Evolutionary conservation across 2,888 invertebrate genomes (phyloP).

Genomic region (Lypha dubia): DNA sequence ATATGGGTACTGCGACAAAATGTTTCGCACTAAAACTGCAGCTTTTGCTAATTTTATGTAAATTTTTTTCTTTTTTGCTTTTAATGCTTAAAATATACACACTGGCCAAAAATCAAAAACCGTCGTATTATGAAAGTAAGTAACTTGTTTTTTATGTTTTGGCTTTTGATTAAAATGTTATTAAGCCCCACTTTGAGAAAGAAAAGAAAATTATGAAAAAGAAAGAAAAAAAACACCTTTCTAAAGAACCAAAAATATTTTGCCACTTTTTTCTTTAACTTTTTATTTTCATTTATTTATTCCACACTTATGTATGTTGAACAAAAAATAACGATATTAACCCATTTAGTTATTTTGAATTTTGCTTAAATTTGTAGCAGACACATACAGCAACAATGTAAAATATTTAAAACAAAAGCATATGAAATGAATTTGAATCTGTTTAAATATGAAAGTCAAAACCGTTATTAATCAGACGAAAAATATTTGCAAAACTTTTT

Average conservation of each 20-base stretch:
- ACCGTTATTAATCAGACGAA: slow-evolving; percentile 6
- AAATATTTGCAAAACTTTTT: slow-evolving; percentile 1
- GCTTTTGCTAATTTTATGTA: neutral
- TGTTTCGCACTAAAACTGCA: neutral
- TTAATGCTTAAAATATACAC: neutral
- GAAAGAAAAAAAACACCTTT: slow-evolving; percentile 52
- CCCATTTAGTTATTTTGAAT: neutral
- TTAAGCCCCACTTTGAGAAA: neutral
- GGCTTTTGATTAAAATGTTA: neutral
- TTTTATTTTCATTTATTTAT: slow-evolving; percentile 4
- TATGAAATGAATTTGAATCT: slow-evolving; percentile 23
- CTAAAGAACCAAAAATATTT: slow-evolving; percentile 41
- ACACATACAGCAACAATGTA: neutral
- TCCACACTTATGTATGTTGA: neutral
- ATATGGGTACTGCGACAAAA: no score
- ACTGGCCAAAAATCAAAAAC: slow-evolving; percentile 29
- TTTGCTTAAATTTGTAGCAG: slow-evolving; percentile 10
- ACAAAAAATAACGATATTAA: slow-evolving; percentile 9
- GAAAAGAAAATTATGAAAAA: slow-evolving; percentile 18
- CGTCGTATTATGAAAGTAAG: slow-evolving; percentile 23
- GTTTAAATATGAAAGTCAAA: slow-evolving; percentile 40
- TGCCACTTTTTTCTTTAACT: slow-evolving; percentile 27
- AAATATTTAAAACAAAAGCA: slow-evolving; percentile 31
- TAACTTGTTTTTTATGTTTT: slow-evolving; percentile 18
- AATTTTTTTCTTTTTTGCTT: neutral